A percentile compares a stretch with the other conserved stretches of the same genome.
These are phyloP conservation scores for Promerops cafer DNA, from an alignment of 2,113 vertebrate genomes.

Conservation along the genomic window DNA sequence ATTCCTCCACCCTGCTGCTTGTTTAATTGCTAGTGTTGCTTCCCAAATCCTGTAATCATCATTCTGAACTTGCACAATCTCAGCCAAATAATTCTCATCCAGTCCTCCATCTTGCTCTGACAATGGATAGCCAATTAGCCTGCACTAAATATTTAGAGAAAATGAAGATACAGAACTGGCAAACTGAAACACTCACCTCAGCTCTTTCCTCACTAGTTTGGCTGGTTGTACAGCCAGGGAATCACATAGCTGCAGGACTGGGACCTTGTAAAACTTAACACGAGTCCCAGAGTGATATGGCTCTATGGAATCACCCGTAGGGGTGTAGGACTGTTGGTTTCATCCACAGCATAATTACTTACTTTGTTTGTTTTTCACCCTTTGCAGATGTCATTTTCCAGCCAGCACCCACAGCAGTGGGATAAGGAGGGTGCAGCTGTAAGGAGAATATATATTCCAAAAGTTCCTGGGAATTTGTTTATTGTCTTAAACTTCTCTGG, in stretches of 20 bases:
- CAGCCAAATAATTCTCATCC: slow-evolving; percentile 5
- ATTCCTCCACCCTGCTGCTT: background rate
- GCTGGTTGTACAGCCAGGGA: background rate
- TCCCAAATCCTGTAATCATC: background rate
- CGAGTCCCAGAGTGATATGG: accelerated
- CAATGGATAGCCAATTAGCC: background rate
- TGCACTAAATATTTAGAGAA: background rate
- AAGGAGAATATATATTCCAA: accelerated
- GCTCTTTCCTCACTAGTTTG: background rate
- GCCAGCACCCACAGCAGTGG: background rate
- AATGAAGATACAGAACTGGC: background rate
- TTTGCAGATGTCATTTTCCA: background rate
- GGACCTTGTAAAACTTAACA: background rate
- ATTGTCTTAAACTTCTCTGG: background rate
- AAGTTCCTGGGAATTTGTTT: background rate
- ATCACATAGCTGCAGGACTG: background rate
- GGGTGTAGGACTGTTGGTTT: background rate
- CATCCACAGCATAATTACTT: background rate
- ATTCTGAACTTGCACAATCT: background rate
- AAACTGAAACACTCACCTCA: accelerated
- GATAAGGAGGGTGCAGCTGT: background rate
- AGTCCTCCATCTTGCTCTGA: background rate
- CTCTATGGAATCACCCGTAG: accelerated
- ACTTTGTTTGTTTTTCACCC: background rate
- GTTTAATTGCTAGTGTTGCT: background rate